phyloP scores from a whole-genome alignment of 2,888 invertebrate species.

The Cataglyphis livida region DNA sequence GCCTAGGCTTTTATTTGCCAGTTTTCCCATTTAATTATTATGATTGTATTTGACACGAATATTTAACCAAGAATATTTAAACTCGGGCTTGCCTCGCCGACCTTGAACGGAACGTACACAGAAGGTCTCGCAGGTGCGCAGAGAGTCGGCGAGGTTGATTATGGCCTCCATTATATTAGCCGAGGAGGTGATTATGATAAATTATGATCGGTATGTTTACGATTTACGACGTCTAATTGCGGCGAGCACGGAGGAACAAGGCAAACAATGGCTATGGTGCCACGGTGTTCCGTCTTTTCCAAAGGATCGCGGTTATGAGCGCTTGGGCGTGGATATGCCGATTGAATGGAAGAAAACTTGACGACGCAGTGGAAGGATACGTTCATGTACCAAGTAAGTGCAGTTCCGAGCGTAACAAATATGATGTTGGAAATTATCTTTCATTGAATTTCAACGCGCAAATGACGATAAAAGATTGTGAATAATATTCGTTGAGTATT shows the following conservation, averaged over 20 bases:
- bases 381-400: constrained; percentile 5
- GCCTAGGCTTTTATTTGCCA: too few species aligned
- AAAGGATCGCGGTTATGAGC: constrained; percentile 70
- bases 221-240: constrained; percentile 81
- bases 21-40: background rate
- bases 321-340: constrained; percentile 74
- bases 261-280: constrained; percentile 68
- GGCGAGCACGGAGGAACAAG: constrained; percentile 52
- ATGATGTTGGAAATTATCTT: constrained; percentile 2
- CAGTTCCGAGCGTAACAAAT: constrained; percentile 3
- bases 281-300: constrained; percentile 62
- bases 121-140: background rate
- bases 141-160: constrained; percentile 47
- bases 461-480: background rate
- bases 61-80: constrained; percentile 17
- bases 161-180: constrained; percentile 66
- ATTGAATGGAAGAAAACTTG: constrained; percentile 75
- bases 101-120: constrained; percentile 57
- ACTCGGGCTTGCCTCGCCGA: constrained; percentile 47
- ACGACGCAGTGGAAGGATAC: constrained; percentile 50
- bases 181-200: constrained; percentile 71
- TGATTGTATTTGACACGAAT: constrained; percentile 38
- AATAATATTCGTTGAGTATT: constrained; percentile 12
- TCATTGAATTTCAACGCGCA: background rate
- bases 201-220: constrained; percentile 69